phyloP scores from a whole-genome alignment of 2,888 invertebrate genomes.

The Andrena chrysosceles region DNA sequence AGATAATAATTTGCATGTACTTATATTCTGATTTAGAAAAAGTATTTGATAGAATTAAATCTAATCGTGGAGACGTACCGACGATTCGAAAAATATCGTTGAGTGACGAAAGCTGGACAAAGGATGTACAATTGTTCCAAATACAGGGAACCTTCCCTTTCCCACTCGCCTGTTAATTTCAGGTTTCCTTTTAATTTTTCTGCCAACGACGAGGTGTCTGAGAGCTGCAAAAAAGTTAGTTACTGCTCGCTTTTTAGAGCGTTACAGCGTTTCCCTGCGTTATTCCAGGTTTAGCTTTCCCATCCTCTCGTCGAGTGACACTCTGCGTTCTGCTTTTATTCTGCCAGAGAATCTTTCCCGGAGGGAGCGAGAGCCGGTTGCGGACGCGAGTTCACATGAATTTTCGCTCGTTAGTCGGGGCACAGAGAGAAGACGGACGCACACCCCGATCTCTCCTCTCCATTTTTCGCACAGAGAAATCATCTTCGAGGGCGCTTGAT shows the following conservation, averaged over 20 bases:
- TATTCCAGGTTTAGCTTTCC: slow-evolving; percentile 17
- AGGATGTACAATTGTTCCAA: not conserved
- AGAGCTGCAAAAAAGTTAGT: not conserved
- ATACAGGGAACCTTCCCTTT: not conserved
- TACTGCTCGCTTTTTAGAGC: not conserved
- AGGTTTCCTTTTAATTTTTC: not conserved
- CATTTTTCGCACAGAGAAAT: slow-evolving; percentile 36
- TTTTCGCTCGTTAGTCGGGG: slow-evolving; percentile 66
- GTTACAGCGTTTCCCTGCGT: slow-evolving; percentile 30
- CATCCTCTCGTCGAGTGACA: slow-evolving; percentile 18
- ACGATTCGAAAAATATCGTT: no score
- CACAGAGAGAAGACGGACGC: slow-evolving; percentile 55
- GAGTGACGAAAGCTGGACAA: not conserved
- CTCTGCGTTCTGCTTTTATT: slow-evolving; percentile 34
- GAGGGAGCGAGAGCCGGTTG: slow-evolving; percentile 28
- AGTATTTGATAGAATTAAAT: no score
- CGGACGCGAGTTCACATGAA: slow-evolving; percentile 63
- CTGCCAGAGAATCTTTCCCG: slow-evolving; percentile 49
- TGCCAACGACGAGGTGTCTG: not conserved
- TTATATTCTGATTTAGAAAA: no score
- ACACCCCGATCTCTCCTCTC: not conserved
- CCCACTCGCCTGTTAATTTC: not conserved
- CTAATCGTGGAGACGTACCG: no score
- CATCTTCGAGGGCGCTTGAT: slow-evolving; percentile 52
- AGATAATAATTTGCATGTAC: no score